Evolutionary conservation across 2,888 invertebrate genomes (phyloP).

Genomic region (Hypselothyrea guttata): DNA sequence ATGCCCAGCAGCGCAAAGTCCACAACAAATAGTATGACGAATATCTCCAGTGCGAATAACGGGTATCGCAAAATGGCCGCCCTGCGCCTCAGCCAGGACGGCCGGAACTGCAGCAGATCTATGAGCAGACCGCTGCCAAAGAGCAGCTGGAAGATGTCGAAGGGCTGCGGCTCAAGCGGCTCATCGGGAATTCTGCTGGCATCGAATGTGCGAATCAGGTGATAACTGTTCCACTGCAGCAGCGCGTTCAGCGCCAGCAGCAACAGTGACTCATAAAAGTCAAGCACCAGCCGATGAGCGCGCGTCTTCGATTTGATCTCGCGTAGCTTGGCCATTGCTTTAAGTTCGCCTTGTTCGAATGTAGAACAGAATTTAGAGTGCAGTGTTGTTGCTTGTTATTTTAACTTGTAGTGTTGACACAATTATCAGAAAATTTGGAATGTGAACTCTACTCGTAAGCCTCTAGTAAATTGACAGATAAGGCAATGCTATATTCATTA

Average conservation of each 20-base stretch:
- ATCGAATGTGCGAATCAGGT: conserved; percentile 19
- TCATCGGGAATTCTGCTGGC: conserved; percentile 11
- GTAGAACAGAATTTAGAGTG: too few relatives aligned
- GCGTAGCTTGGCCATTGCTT: conserved; percentile 16
- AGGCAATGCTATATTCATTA: too few relatives aligned
- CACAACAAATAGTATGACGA: conserved; percentile 31
- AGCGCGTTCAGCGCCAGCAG: conserved; percentile 28
- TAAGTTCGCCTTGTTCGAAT: too few relatives aligned
- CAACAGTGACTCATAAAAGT: conserved; percentile 47
- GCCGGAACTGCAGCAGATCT: conserved; percentile 29
- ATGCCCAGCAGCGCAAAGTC: conserved; percentile 39
- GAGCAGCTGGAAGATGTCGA: conserved; percentile 31
- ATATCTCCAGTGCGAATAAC: conserved; percentile 31
- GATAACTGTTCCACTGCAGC: conserved; percentile 50
- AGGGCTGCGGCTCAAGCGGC: conserved; percentile 3
- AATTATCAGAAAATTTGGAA: too few relatives aligned
- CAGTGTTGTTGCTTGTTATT: too few relatives aligned
- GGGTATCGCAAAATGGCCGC: conserved; percentile 6
- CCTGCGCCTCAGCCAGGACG: conserved; percentile 18
- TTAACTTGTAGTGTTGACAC: too few relatives aligned
- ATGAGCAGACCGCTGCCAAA: conserved; percentile 35
- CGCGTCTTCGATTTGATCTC: conserved; percentile 7
- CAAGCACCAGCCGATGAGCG: conserved; percentile 25
- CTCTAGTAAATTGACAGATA: too few relatives aligned
- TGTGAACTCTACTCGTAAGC: too few relatives aligned